Evolutionary conservation across 2,888 invertebrate genomes (phyloP).

Genomic region (Chrysopilus asiliformis): DNA sequence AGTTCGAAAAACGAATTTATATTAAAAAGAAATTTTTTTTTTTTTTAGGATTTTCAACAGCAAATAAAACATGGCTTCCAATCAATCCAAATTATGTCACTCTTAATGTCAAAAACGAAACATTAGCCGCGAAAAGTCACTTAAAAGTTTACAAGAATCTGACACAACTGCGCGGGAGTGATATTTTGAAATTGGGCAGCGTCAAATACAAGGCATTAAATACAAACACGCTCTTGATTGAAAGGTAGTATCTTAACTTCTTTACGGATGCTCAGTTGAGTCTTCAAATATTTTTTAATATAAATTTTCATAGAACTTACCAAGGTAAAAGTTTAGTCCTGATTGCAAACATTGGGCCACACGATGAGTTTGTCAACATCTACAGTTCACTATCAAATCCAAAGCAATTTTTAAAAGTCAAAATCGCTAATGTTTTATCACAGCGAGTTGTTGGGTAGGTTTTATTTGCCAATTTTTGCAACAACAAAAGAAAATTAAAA

Average conservation of each 20-base stretch:
- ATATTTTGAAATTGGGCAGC: conserved; percentile 18
- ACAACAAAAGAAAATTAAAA: background rate
- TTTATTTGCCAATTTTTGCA: background rate
- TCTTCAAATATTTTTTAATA: no score
- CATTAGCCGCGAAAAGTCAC: conserved; percentile 37
- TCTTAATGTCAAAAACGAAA: conserved; percentile 43
- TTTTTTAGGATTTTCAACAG: conserved; percentile 29
- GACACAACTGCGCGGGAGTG: conserved; percentile 28
- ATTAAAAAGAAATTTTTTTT: background rate
- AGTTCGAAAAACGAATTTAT: background rate
- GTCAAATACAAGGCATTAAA: conserved; percentile 24
- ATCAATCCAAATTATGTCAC: conserved; percentile 42
- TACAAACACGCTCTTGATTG: conserved; percentile 22
- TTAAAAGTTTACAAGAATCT: conserved; percentile 46
- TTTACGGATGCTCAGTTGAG: no score
- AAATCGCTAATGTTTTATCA: conserved; percentile 23
- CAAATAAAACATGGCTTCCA: conserved; percentile 28
- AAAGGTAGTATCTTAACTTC: no score
- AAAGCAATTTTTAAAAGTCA: conserved; percentile 18
- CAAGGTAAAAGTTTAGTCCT: conserved; percentile 33
- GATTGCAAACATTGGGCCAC: conserved; percentile 39
- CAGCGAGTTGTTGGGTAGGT: conserved; percentile 22
- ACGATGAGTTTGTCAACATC: no score
- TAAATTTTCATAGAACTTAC: no score
- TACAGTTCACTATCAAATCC: no score